Evolutionary conservation across 2,797 vertebrate genomes (phyloP), one percentile per base, ranked within the genome.

Genomic region (Austrolebias charrua): DNA sequence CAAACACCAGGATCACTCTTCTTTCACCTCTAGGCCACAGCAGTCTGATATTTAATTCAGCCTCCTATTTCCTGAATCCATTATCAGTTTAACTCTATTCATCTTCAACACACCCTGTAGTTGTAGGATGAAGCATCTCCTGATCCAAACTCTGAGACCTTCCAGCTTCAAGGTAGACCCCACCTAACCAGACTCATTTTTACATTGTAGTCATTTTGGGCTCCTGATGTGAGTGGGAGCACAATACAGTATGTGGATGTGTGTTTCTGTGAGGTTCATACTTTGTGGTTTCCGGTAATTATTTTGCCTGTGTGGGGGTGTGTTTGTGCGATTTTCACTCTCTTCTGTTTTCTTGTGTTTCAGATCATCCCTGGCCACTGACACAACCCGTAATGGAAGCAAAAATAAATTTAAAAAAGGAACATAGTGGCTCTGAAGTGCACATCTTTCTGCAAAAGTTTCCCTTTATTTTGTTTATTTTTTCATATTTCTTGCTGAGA

Each of bases 41-140:
- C 73, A 62, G 66, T 80, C 71, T 69, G 42, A 74, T 79, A 74
- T 88, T 81, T 75, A 75, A 82, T 81, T 80, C 69, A 69, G 67
- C 84, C 68, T 71, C 69, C 60, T 72, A 78, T 83, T 85, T 81
- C 79, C 71, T 75, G 84, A 79, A 79, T 84, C 73, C 72, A 85
- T 89, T 83, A 75, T 81, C 74, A 78, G 62, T 85, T 84, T 71
- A 72, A 70, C 66, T 76, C 75, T 67, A 83, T 86, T 88, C 80
- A 85, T 84, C 81, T 81, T 76, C 63, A 31, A 52, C 61, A 60
- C 48, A 52, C 57, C 57, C 66, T 50, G 70, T 47, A 47, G 67
- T 55, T 59, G 62, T 1, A 4, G 63, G 28, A 46, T 48, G 55
- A 58, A 60, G 70, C 70, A 72, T 60, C 77, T 81, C 66, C 78